Conservation (phyloP, 2,888 invertebrate species). For the Meta bourneti region DNA sequence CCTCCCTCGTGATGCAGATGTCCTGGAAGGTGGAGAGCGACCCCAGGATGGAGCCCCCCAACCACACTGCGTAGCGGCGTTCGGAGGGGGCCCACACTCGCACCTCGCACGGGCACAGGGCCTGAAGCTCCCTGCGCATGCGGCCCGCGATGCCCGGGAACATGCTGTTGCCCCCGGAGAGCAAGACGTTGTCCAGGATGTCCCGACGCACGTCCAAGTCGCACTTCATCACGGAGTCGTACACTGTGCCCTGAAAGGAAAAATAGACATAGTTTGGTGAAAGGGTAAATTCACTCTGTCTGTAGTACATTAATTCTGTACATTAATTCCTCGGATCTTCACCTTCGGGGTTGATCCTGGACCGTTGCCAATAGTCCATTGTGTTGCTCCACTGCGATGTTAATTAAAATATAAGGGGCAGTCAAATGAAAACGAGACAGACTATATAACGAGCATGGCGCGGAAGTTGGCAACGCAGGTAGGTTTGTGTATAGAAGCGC, state of each 20-base stretch:
- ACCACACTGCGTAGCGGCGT: slow-evolving; percentile 80
- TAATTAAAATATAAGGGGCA: too few relatives aligned
- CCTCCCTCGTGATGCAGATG: slow-evolving; percentile 78
- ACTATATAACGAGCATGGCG: too few relatives aligned
- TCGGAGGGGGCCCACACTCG: slow-evolving; percentile 79
- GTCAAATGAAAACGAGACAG: too few relatives aligned
- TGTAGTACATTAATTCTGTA: too few relatives aligned
- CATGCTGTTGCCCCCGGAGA: slow-evolving; percentile 79
- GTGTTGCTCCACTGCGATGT: too few relatives aligned
- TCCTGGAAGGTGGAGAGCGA: slow-evolving; percentile 78
- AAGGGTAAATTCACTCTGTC: too few relatives aligned
- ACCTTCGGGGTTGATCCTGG: too few relatives aligned
- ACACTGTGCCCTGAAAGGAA: slow-evolving; percentile 78
- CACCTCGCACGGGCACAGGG: slow-evolving; percentile 79
- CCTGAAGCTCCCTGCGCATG: slow-evolving; percentile 78
- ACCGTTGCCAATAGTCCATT: too few relatives aligned
- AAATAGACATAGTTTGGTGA: neutral
- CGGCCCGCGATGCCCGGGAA: slow-evolving; percentile 78
- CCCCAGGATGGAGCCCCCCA: slow-evolving; percentile 79
- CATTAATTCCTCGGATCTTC: too few relatives aligned
- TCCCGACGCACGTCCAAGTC: slow-evolving; percentile 80
- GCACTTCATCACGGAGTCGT: slow-evolving; percentile 81
- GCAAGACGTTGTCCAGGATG: slow-evolving; percentile 79
- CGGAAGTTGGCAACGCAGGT: too few relatives aligned
- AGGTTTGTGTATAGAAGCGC: too few relatives aligned